Conservation (phyloP, 1,140 invertebrate species). For the Halyomorpha halys region DNA sequence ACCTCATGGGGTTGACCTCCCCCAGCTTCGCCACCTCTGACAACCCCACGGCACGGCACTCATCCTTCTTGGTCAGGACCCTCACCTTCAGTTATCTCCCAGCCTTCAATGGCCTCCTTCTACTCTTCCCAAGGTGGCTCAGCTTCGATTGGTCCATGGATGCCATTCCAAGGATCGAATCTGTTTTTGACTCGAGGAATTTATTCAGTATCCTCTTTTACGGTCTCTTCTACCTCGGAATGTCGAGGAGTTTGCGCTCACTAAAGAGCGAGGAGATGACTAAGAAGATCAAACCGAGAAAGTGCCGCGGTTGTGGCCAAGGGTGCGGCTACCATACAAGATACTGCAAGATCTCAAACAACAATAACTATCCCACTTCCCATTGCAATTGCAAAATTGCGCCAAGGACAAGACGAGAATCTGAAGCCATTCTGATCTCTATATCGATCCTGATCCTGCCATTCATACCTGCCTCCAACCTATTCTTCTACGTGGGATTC, state of each 20-base stretch:
- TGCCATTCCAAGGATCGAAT: conserved; percentile 67
- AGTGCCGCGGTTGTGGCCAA: conserved; percentile 17
- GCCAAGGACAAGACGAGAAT: conserved; percentile 2
- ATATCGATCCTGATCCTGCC: conserved; percentile 73
- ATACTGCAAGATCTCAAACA: conserved; percentile 36
- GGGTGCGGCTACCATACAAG: conserved; percentile 22
- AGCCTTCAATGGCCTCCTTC: conserved; percentile 70
- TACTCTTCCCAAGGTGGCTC: conserved; percentile 68
- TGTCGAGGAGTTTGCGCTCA: conserved; percentile 10
- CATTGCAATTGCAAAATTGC: conserved; percentile 8
- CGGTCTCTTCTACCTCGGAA: conserved; percentile 15
- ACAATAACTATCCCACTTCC: conserved; percentile 36
- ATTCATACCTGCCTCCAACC: conserved; percentile 87
- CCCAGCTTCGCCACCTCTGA: conserved; percentile 79
- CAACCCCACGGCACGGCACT: conserved; percentile 74
- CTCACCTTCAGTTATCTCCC: conserved; percentile 83
- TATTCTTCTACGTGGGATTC: conserved; percentile 93
- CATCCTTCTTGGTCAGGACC: conserved; percentile 54
- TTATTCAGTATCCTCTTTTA: conserved; percentile 60
- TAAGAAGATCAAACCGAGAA: conserved; percentile 4
- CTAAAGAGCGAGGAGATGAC: conserved; percentile 6
- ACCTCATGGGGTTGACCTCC: conserved; percentile 49
- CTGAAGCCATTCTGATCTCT: conserved; percentile 25
- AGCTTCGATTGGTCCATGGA: conserved; percentile 97
- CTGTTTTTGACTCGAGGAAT: conserved; percentile 63